Conservation (phyloP, 1,140 invertebrate genomes). For the Pygmarrhopalites habei region DNA sequence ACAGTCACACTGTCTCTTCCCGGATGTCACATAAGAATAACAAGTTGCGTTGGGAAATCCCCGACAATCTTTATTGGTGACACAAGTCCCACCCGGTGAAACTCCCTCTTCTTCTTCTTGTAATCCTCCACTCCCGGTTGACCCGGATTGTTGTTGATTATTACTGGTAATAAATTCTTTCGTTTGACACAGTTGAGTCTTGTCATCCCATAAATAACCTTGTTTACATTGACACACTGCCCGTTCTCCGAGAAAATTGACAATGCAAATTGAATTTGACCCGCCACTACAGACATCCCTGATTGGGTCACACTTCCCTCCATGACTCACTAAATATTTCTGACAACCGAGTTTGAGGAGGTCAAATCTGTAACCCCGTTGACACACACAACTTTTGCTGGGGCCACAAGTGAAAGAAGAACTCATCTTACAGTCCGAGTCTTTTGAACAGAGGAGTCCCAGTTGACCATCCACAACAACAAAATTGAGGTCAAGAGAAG, state of each 20-base stretch:
- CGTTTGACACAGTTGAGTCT: not conserved
- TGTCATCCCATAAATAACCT: not conserved
- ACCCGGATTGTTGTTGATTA: not conserved
- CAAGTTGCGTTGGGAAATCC: conserved; percentile 2
- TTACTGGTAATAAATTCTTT: not conserved
- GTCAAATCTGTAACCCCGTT: not conserved
- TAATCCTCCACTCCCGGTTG: not conserved
- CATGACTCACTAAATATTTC: not conserved
- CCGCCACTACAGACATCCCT: not conserved
- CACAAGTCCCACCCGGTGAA: not conserved
- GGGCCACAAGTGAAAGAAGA: not conserved
- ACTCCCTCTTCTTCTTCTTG: not conserved
- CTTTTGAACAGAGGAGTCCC: not conserved
- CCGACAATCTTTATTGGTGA: not conserved
- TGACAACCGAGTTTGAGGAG: not conserved
- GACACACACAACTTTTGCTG: not conserved
- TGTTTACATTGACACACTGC: not conserved
- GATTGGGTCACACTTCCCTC: not conserved
- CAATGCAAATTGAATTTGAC: not conserved
- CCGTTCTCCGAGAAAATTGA: not conserved
- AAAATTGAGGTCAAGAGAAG: too few relatives aligned
- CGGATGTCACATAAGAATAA: not conserved
- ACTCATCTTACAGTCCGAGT: conserved; percentile 9
- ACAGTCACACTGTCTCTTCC: not conserved
- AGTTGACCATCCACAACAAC: not conserved